These are phyloP conservation scores for Erpetoichthys calabaricus DNA, from an alignment of 2,797 vertebrate genomes.

Conservation along the genomic window DNA sequence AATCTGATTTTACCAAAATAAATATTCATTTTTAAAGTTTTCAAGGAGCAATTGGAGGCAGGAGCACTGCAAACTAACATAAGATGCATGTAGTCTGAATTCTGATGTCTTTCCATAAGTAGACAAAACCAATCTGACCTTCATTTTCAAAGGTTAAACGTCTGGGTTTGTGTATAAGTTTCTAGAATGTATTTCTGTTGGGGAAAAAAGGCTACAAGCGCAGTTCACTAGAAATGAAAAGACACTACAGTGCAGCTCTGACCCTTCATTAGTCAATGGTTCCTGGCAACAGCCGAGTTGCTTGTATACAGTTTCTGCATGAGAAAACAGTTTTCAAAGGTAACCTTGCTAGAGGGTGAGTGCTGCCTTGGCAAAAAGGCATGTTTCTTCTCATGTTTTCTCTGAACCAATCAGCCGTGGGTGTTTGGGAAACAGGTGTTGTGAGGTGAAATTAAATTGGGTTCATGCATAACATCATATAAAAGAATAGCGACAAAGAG, in stretches of 20 bases:
- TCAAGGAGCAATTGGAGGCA: too few species aligned
- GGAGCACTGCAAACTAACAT: too few species aligned
- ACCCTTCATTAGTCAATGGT: conserved; percentile 52
- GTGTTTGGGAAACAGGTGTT: conserved; percentile 55
- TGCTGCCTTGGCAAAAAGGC: conserved; percentile 48
- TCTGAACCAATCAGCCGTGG: conserved; percentile 41
- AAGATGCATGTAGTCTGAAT: too few species aligned
- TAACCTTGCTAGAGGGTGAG: conserved; percentile 62
- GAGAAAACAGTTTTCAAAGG: conserved; percentile 54
- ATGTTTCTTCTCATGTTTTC: conserved; percentile 37
- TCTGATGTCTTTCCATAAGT: not conserved
- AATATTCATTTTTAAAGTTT: too few species aligned
- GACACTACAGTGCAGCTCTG: conserved; percentile 30
- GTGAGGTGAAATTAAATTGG: conserved; percentile 34
- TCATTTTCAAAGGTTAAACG: conserved; percentile 52
- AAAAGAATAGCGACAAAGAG: too few species aligned
- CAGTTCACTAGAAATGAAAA: conserved; percentile 38
- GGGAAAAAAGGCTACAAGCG: conserved; percentile 41
- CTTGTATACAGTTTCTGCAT: conserved; percentile 40
- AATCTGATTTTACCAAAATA: too few species aligned
- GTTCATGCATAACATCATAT: conserved; percentile 36
- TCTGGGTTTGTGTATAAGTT: conserved; percentile 42
- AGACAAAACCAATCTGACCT: conserved; percentile 37
- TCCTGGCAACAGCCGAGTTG: conserved; percentile 40
- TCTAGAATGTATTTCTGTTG: conserved; percentile 35